Conservation (phyloP, 2,888 invertebrate genomes). For the Tetragonula carbonaria region DNA sequence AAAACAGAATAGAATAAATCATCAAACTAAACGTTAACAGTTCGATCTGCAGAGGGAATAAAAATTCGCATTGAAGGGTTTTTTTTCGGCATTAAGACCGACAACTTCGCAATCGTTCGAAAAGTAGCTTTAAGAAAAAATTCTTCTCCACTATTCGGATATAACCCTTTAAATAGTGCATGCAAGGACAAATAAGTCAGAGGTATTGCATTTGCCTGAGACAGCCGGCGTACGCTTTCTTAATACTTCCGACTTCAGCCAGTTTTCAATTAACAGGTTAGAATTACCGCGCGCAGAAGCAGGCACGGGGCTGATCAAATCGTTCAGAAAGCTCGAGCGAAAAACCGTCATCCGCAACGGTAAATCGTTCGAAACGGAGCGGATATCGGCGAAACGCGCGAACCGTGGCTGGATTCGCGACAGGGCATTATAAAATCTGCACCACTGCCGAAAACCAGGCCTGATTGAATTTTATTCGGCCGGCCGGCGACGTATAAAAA, state of each 20-base stretch:
- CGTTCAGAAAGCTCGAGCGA: neutral
- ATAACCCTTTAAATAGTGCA: neutral
- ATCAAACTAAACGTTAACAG: too few species aligned
- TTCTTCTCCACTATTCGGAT: too few species aligned
- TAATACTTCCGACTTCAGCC: neutral
- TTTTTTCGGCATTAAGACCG: too few species aligned
- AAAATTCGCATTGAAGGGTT: too few species aligned
- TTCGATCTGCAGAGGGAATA: too few species aligned
- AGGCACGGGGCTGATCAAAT: neutral
- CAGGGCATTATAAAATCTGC: constrained; percentile 42
- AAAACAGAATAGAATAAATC: too few species aligned
- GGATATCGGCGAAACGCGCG: constrained; percentile 28
- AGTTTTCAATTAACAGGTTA: neutral
- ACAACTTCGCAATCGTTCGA: too few species aligned
- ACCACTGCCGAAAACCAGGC: constrained; percentile 3
- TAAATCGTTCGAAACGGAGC: constrained; percentile 20
- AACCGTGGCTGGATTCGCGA: constrained; percentile 16
- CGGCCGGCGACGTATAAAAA: constrained; percentile 49
- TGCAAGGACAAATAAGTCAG: neutral
- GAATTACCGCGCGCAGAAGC: neutral
- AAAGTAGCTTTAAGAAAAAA: too few species aligned
- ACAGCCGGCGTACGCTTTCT: neutral
- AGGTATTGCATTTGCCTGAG: too few species aligned
- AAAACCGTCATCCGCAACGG: neutral
- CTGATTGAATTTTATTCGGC: constrained; percentile 55